Evolutionary conservation across 2,797 vertebrate genomes (phyloP).

Genomic region (Pelodytes ibericus): DNA sequence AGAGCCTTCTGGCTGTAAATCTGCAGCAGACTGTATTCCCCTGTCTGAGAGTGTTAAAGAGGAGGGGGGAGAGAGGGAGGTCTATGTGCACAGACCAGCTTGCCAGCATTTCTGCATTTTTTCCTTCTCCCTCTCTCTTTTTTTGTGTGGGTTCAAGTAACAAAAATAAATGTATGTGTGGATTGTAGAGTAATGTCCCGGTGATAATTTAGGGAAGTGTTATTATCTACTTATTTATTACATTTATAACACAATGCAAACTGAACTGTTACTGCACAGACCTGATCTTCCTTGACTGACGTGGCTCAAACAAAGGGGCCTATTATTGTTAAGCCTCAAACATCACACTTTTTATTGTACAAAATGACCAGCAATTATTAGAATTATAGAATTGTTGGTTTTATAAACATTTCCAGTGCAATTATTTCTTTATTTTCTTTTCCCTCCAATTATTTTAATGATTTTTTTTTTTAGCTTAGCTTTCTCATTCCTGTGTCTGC

Average conservation of each 20-base stretch:
- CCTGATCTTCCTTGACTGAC: too few relatives aligned
- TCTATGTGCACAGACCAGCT: slow-evolving; percentile 33
- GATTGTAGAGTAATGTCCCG: slow-evolving; percentile 11
- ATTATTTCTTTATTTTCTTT: too few relatives aligned
- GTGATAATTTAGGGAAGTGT: not conserved
- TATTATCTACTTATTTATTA: too few relatives aligned
- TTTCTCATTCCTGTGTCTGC: not conserved
- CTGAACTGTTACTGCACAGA: too few relatives aligned
- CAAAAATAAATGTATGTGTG: slow-evolving; percentile 29
- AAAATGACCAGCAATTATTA: too few relatives aligned
- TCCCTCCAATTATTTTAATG: not conserved
- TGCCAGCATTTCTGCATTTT: slow-evolving; percentile 19
- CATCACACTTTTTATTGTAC: too few relatives aligned
- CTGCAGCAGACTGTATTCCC: slow-evolving; percentile 54
- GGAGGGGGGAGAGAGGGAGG: slow-evolving; percentile 21
- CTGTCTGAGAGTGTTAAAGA: slow-evolving; percentile 32
- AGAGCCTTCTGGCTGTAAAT: slow-evolving; percentile 56
- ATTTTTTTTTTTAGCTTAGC: not conserved
- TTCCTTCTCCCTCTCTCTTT: slow-evolving; percentile 27
- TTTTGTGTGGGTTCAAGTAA: slow-evolving; percentile 19
- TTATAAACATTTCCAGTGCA: too few relatives aligned
- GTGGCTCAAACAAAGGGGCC: too few relatives aligned
- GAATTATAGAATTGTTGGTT: too few relatives aligned
- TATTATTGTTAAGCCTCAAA: too few relatives aligned
- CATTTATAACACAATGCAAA: too few relatives aligned